Evolutionary conservation across 2,888 invertebrate genomes (phyloP).

Genomic region (Ganaspis brasiliensis): DNA sequence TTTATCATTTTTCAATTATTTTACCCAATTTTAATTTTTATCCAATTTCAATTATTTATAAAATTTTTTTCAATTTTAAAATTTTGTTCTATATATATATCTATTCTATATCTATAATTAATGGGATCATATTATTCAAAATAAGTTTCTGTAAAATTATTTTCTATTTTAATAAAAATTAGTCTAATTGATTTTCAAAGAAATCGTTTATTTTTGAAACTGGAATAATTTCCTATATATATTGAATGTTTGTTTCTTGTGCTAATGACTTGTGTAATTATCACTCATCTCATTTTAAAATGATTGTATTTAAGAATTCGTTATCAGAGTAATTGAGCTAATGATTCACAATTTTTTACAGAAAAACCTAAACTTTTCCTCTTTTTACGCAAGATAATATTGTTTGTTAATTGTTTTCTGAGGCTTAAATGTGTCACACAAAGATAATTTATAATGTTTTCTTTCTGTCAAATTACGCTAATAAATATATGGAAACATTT

Average conservation of each 20-base stretch:
- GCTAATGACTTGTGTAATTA: neutral
- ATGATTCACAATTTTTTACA: slow-evolving; percentile 8
- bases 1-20: too few species aligned
- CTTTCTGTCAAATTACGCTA: neutral
- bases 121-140: too few species aligned
- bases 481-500: neutral
- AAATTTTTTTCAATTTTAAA: too few species aligned
- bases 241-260: neutral
- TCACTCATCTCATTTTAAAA: neutral
- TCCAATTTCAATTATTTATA: too few species aligned
- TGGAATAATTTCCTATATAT: too few species aligned
- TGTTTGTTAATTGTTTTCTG: slow-evolving; percentile 10
- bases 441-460: slow-evolving; percentile 3
- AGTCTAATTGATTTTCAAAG: too few species aligned
- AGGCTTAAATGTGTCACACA: slow-evolving; percentile 3
- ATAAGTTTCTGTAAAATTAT: too few species aligned
- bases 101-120: too few species aligned
- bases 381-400: neutral
- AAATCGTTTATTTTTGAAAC: too few species aligned
- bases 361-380: neutral
- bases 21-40: too few species aligned
- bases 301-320: neutral
- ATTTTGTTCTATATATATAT: too few species aligned
- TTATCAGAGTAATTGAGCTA: neutral
- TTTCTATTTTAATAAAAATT: too few species aligned